Percentiles rank a stretch among this genome's conserved stretches.
These are phyloP conservation scores for Yponomeuta malinellus DNA, from an alignment of 2,888 invertebrate genomes.

Conservation along the genomic window DNA sequence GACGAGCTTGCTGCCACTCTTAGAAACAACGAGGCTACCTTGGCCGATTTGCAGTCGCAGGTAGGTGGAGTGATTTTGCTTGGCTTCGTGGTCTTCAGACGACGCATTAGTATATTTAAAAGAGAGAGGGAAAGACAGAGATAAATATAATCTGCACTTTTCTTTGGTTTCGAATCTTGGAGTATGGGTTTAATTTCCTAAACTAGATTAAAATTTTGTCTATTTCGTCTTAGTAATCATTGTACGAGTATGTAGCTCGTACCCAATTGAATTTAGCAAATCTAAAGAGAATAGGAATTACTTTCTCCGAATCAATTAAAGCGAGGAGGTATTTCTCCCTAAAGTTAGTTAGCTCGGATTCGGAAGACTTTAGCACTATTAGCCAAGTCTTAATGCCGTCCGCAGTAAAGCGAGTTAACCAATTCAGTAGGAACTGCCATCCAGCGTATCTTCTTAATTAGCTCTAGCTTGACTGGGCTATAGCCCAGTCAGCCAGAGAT, in stretches of 20 bases:
- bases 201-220: no score
- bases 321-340: not conserved
- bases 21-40: constrained; percentile 75
- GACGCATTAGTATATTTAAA: not conserved
- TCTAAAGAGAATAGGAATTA: no score
- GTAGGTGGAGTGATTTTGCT: constrained; percentile 27
- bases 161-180: not conserved
- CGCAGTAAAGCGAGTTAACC: not conserved
- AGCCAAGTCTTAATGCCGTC: not conserved
- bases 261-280: no score
- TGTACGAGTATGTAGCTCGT: no score
- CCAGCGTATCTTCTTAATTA: no score
- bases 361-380: constrained; percentile 1
- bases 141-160: not conserved
- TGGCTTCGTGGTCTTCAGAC: no score
- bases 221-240: no score
- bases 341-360: not conserved
- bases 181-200: no score
- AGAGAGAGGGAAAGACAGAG: no score
- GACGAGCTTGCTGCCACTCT: constrained; percentile 79
- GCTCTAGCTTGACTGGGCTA: no score
- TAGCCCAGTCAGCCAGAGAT: no score
- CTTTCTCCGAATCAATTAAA: not conserved
- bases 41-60: constrained; percentile 74
- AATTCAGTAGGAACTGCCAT: not conserved